Evolutionary conservation across 1,140 invertebrate species (phyloP), one percentile per base, ranked within the genome.

Genomic region (Trichomalopsis sarcophagae): DNA sequence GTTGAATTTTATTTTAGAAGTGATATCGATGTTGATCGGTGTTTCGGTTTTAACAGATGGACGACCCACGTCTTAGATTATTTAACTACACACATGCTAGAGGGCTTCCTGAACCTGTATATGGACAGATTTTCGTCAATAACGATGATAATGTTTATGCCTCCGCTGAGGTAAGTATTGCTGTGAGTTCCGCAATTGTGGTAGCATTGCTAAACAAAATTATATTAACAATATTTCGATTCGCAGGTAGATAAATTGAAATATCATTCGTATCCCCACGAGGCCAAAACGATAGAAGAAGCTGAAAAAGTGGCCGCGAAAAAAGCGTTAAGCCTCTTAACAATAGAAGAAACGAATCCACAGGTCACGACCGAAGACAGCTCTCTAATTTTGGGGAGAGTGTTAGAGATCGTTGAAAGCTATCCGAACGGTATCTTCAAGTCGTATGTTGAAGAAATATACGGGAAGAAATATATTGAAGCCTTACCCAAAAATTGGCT

Each of bases 181-280:
- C 14, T 77, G 6, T 9, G 11, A 71, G 23, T 30, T 13, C 66
- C 55, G 71, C 50, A 6, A 1, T 40, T 40, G 4, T 40, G 36
- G 7, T 40, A 9, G 4, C 36, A 9, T 40, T 40, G 4, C 36
- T 40, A 9, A 9, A 40, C 71, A 66, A 14, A 27, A 84, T 14
- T 14, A 75, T 82, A 11, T 30, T 68, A 73, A 71, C 77, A 84
- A 75, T 79, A 17, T 74, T 69, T 68, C 88, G 86, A 47, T 69
- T 47, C 80, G 76, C 40, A 82, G 94, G 92, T 95, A 17, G 94
- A 93, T 3, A 86, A 88, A 4, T 78, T 91, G 13, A 94, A 94
- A 83, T 94, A 91, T 27, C 92, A 87, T 4, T 95, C 94, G 76
- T 96, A 95, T 89, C 95, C 95, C 0, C 88, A 94, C 30, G 95